A percentile compares a stretch with the other conserved stretches of the same genome.
These are phyloP conservation scores for Clarias batrachus DNA, from an alignment of 2,113 vertebrate genomes.

Conservation along the genomic window DNA sequence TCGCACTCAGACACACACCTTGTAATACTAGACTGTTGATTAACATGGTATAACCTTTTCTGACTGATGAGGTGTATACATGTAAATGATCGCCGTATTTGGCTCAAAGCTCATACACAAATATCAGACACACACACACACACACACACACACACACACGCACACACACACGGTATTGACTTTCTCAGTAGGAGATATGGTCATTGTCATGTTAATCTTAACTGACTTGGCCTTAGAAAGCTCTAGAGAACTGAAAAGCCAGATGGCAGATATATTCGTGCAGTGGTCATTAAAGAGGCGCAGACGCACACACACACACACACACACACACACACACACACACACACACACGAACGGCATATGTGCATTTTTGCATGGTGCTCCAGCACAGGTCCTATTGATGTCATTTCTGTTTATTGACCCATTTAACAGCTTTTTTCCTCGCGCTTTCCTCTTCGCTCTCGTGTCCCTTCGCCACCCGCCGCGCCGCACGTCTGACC, in stretches of 20 bases:
- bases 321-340: not conserved
- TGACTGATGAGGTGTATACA: not conserved
- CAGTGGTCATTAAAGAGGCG: slow-evolving; percentile 19
- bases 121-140: slow-evolving; percentile 14
- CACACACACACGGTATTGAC: slow-evolving; percentile 19
- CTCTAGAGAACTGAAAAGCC: slow-evolving; percentile 50
- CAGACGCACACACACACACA: not conserved
- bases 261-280: slow-evolving; percentile 42
- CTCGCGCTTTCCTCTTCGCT: not conserved
- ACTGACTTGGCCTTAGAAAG: slow-evolving; percentile 59
- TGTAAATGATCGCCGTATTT: slow-evolving; percentile 30
- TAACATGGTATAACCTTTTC: slow-evolving; percentile 31
- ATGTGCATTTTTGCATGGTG: slow-evolving; percentile 24
- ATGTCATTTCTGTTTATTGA: slow-evolving; percentile 44
- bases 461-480: not conserved
- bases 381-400: slow-evolving; percentile 15
- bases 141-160: slow-evolving; percentile 13
- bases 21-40: slow-evolving; percentile 16
- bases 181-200: slow-evolving; percentile 54
- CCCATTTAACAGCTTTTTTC: slow-evolving; percentile 49
- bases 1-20: not conserved
- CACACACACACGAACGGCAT: slow-evolving; percentile 14
- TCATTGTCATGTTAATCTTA: slow-evolving; percentile 75
- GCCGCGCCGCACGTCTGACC: slow-evolving; percentile 47
- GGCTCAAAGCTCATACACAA: slow-evolving; percentile 38